Conservation (phyloP, 2,113 vertebrate species). For the Lasiurus borealis region DNA sequence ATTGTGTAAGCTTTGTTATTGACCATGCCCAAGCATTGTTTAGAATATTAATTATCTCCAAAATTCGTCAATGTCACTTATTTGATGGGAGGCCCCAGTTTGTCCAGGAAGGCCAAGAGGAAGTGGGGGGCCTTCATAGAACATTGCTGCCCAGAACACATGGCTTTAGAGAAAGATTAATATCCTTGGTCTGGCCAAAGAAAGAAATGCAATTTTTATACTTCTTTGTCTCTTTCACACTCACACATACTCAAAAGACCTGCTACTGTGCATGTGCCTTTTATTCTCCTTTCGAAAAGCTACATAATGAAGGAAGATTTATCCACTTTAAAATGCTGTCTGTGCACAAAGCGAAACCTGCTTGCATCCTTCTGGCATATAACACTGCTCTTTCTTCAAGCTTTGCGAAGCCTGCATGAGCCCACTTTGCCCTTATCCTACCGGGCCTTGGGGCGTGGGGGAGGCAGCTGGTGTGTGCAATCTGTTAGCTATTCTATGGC, state of each 20-base stretch:
- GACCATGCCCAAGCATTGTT: neutral
- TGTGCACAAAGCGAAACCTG: slow-evolving; percentile 58
- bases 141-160: neutral
- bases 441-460: neutral
- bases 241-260: slow-evolving; percentile 49
- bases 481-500: slow-evolving; percentile 31
- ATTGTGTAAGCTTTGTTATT: neutral
- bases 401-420: slow-evolving; percentile 57
- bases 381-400: slow-evolving; percentile 50
- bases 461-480: neutral
- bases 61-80: neutral
- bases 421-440: neutral
- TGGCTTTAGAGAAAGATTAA: neutral
- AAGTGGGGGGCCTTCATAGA: neutral
- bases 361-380: slow-evolving; percentile 44
- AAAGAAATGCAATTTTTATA: neutral
- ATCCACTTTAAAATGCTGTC: slow-evolving; percentile 56
- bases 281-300: slow-evolving; percentile 68
- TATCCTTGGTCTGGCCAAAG: neutral
- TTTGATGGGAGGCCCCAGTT: neutral
- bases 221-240: slow-evolving; percentile 46
- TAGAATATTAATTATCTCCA: slow-evolving; percentile 6
- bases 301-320: slow-evolving; percentile 64
- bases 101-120: neutral
- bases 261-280: neutral